Conservation (phyloP, 2,113 vertebrate species). For the Anarhynchus alexandrinus region DNA sequence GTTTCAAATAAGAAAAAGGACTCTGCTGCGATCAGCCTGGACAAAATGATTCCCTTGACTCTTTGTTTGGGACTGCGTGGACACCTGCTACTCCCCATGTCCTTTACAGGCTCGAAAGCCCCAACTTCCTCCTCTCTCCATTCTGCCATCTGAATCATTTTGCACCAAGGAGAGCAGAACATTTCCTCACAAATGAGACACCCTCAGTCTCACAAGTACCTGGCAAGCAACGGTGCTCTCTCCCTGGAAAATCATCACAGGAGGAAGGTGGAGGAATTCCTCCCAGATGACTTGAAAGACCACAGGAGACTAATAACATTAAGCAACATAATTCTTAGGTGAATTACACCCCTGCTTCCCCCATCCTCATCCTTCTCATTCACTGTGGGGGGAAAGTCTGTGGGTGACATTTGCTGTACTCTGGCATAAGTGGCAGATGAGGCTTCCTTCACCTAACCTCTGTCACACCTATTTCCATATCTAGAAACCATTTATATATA, state of each 20-base stretch:
- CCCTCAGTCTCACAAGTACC: not conserved
- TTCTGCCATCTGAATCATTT: not conserved
- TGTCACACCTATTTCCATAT: not conserved
- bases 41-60: not conserved
- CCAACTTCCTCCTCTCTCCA: not conserved
- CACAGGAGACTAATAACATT: not conserved
- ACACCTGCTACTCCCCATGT: not conserved
- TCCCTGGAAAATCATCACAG: not conserved
- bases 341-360: not conserved
- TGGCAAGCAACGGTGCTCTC: not conserved
- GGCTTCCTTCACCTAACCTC: not conserved
- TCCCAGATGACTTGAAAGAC: not conserved
- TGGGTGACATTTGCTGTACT: not conserved
- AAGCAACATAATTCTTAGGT: not conserved
- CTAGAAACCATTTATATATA: not conserved
- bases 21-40: not conserved
- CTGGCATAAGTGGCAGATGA: not conserved
- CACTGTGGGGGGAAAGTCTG: not conserved
- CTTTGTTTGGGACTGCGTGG: not conserved
- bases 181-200: not conserved
- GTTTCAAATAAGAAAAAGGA: not conserved
- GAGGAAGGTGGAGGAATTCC: not conserved
- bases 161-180: not conserved
- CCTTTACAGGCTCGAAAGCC: not conserved
- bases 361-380: not conserved